Conservation (phyloP, 2,113 vertebrate genomes). For the Callaeas wilsoni region DNA sequence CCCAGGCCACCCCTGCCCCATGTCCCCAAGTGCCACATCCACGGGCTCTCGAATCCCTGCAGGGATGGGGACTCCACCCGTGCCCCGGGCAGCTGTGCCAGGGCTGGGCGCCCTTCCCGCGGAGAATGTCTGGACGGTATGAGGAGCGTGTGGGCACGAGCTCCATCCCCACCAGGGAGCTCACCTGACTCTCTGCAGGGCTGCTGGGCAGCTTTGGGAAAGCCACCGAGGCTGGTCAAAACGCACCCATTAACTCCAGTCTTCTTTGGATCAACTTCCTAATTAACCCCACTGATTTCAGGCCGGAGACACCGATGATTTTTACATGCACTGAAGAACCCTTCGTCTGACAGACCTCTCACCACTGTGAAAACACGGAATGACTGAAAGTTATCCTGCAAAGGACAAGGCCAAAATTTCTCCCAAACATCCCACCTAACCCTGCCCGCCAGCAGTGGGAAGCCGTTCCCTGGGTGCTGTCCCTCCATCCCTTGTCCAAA, state of each 20-base stretch:
- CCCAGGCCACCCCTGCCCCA: neutral
- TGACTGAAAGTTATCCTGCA: neutral
- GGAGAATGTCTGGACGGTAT: accelerated
- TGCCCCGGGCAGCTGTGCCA: neutral
- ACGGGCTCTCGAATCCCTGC: neutral
- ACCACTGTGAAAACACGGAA: neutral
- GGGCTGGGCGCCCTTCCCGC: neutral
- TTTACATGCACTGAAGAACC: neutral
- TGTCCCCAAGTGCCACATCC: neutral
- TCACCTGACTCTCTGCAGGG: neutral
- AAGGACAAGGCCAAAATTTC: neutral
- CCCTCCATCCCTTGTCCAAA: neutral
- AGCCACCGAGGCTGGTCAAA: neutral
- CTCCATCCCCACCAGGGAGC: neutral
- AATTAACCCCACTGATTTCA: neutral
- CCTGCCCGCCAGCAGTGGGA: neutral
- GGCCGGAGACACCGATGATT: neutral
- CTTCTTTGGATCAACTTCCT: neutral
- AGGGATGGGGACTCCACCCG: no score
- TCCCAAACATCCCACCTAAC: neutral
- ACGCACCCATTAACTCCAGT: neutral
- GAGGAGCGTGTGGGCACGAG: accelerated
- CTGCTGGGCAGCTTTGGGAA: neutral
- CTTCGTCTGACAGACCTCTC: neutral
- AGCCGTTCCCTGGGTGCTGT: neutral